Base-by-base conservation (phyloP, 2,888 invertebrate species). In the Anoplius nigerrimus region DNA sequence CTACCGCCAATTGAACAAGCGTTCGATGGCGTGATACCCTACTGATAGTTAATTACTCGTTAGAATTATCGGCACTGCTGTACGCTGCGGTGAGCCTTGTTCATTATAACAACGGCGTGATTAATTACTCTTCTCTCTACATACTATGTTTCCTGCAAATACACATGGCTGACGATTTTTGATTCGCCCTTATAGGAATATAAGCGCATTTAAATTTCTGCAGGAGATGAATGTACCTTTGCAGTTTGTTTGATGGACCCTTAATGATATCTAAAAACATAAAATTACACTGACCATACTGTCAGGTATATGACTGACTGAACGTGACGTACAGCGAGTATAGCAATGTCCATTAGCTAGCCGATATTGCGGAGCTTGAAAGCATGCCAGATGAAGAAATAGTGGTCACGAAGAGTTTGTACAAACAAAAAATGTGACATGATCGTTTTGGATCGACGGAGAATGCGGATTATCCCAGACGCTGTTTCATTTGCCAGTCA, bases 101-200 rank as follows among this genome's bases (percentile, higher is more conserved):
- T 11, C 45, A n/a, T n/a, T 21, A 51, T 52, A 54, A 48, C 55
- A 58, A 57, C 64, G n/a, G 56, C 53, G 53, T 58, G 65, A 69
- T 46, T 66, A 69, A 72, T 75, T 64, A 66, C 65, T 63, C 48
- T 67, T 71, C 66, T 69, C 65, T 71, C 65, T 22, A 53, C 16
- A 62, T 68, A 77, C 77, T 75, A 70, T 72, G 75, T 77, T 77
- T 72, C 69, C 72, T 54, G 21, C 64, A 59, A 24, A 48, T 62
- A 57, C 18, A 22, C 53, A 42, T 20, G 61, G 55, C 22, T 56
- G 60, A 65, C 54, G 55, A 74, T 62, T 64, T 67, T 34, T 13
- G 34, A 3, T 6, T 6, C 11, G 34, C 34, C 48, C 48, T 2
- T 18, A 16, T 48, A 16, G n/a, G 16, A 15, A 6, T 16, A 16